These are phyloP conservation scores for Nowickia ferox DNA, from an alignment of 2,888 invertebrate species.

Conservation along the genomic window DNA sequence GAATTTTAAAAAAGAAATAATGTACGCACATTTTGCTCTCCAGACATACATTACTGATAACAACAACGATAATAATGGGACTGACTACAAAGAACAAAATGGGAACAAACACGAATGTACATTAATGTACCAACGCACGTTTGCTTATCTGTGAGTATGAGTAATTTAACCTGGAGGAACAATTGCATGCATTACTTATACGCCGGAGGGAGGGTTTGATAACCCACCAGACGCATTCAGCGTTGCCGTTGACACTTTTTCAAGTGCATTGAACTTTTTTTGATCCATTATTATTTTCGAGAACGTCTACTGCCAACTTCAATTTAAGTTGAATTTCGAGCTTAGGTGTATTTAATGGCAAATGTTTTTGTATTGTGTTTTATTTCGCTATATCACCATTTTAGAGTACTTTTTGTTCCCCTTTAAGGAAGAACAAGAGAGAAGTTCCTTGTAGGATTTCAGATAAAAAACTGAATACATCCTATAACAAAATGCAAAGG, in stretches of 20 bases:
- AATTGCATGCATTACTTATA: constrained; percentile 63
- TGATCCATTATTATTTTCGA: not conserved
- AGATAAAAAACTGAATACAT: too few species aligned
- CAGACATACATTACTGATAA: constrained; percentile 61
- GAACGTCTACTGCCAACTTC: not conserved
- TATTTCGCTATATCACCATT: too few species aligned
- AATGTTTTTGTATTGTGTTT: too few species aligned
- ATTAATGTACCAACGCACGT: not conserved
- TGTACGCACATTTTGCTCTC: constrained; percentile 65
- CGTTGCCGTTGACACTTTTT: not conserved
- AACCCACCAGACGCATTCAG: constrained; percentile 37
- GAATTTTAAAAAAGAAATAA: constrained; percentile 7
- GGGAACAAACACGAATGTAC: constrained; percentile 7
- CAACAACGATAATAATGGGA: constrained; percentile 16
- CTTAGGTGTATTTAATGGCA: too few species aligned
- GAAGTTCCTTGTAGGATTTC: too few species aligned
- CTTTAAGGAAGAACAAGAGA: too few species aligned
- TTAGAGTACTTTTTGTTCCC: too few species aligned
- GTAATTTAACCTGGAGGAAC: constrained; percentile 53
- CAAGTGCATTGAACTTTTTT: too few species aligned
- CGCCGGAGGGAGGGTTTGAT: constrained; percentile 51
- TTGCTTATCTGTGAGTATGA: constrained; percentile 4
- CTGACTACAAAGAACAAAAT: constrained; percentile 37
- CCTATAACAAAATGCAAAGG: too few species aligned
- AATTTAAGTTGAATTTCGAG: too few species aligned